Conservation (phyloP, 2,797 vertebrate species). For the Schizopygopsis malacanthus region DNA sequence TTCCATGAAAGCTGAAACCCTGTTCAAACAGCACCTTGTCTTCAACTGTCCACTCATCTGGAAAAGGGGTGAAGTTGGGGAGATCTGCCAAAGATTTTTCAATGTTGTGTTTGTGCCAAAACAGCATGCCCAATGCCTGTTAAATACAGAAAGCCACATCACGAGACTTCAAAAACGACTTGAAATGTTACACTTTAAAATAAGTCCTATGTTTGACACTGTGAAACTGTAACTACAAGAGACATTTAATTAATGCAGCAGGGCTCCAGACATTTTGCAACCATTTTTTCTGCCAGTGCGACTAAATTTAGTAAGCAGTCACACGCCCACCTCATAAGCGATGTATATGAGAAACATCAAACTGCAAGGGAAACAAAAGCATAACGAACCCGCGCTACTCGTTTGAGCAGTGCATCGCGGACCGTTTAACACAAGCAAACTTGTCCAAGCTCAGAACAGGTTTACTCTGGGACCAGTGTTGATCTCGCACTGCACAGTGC, state of each 20-base stretch:
- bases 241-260: not conserved
- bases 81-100: constrained; percentile 95
- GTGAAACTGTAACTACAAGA: not conserved
- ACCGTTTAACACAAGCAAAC: not conserved
- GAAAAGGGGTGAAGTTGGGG: constrained; percentile 97
- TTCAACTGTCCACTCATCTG: constrained; percentile 98
- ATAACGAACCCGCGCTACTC: not conserved
- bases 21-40: constrained; percentile 96
- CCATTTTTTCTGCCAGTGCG: not conserved
- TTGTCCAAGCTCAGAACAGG: not conserved
- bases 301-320: not conserved
- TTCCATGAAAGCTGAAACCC: constrained; percentile 96
- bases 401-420: not conserved
- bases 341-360: not conserved
- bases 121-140: constrained; percentile 96
- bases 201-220: not conserved
- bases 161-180: not conserved
- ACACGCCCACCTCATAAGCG: not conserved
- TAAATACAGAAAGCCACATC: constrained; percentile 52
- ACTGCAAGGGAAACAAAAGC: not conserved
- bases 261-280: not conserved
- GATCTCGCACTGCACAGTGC: not conserved
- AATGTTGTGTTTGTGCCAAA: constrained; percentile 98
- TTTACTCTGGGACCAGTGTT: not conserved
- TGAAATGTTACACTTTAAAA: not conserved